Evolutionary conservation across 2,888 invertebrate species (phyloP), one percentile per base, ranked within the genome.

Genomic region (Sminthurides aquaticus): DNA sequence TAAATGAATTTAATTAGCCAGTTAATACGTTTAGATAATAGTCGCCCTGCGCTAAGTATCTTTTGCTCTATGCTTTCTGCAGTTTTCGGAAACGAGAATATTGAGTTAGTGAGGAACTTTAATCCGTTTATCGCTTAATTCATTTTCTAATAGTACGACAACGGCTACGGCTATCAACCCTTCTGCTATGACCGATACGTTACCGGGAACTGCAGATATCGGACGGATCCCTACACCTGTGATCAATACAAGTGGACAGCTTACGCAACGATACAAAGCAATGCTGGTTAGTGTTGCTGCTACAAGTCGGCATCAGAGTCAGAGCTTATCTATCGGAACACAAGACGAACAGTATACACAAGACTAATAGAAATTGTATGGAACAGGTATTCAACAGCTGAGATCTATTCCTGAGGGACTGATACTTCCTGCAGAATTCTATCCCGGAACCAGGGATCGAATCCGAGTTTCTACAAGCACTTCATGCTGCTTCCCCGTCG

Each of bases 241-340:
- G 71, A 70, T 54, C 67, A 67, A 1, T 70, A 71, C 29, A 71
- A 74, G 25, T 74, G 74, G 74, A 74, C 73, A 0, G 74, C 72
- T 3, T 71, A 73, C 54, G 72, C 74, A 29, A 74, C 72, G 1
- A 66, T 74, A 49, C 62, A 70, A 15, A 73, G 66, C 43, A n/a
- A 48, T 48, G 69, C 70, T 56, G 62, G 68, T 69, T 48, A 55
- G 29, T 18, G 43, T 18, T 22, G n/a, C 11, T 54, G 34, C 15
- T 28, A 60, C n/a, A n/a, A n/a, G n/a, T n/a, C n/a, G n/a, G n/a
- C n/a, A 18, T n/a, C 8, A 11, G 18, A 59, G 29, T 48, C n/a
- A n/a, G n/a, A n/a, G n/a, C n/a, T n/a, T n/a, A n/a, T n/a, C n/a
- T n/a, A n/a, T n/a, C n/a, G n/a, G n/a, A n/a, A n/a, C n/a, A n/a